Percentiles rank a stretch among this genome's conserved stretches.
Conservation (phyloP, 1,140 invertebrate species). For the Diuraphis noxia region DNA sequence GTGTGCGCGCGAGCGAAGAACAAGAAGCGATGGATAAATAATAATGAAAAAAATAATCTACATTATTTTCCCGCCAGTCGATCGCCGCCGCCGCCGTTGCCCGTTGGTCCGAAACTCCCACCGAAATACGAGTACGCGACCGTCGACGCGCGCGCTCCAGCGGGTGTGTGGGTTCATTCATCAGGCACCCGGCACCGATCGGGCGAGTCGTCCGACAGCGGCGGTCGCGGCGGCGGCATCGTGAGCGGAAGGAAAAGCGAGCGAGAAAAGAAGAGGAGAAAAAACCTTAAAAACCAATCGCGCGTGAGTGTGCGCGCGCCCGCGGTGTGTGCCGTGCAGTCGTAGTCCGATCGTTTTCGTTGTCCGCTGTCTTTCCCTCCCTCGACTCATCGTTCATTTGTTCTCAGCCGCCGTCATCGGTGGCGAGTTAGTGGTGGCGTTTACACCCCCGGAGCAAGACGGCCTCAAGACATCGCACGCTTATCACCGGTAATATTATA, state of each 20-base stretch:
- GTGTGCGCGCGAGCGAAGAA: background rate
- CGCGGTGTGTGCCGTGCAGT: background rate
- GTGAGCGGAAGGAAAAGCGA: background rate
- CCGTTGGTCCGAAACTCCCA: slow-evolving; percentile 30
- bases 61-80: slow-evolving; percentile 18
- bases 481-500: background rate
- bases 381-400: background rate
- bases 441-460: background rate
- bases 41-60: slow-evolving; percentile 6
- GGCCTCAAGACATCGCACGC: background rate
- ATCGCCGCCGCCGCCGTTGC: background rate
- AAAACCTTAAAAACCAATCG: slow-evolving; percentile 1
- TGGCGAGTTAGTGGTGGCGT: background rate
- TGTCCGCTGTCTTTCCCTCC: background rate
- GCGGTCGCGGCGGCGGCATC: background rate
- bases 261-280: background rate
- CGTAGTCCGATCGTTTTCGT: slow-evolving; percentile 20
- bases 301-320: background rate
- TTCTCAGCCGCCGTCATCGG: background rate
- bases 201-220: background rate
- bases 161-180: background rate
- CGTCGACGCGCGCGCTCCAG: background rate
- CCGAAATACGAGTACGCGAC: background rate
- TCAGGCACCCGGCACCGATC: slow-evolving; percentile 20
- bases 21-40: background rate